Conservation (phyloP, 92 coral and sea anemone species). For the Umimayanthus chanpuru region DNA sequence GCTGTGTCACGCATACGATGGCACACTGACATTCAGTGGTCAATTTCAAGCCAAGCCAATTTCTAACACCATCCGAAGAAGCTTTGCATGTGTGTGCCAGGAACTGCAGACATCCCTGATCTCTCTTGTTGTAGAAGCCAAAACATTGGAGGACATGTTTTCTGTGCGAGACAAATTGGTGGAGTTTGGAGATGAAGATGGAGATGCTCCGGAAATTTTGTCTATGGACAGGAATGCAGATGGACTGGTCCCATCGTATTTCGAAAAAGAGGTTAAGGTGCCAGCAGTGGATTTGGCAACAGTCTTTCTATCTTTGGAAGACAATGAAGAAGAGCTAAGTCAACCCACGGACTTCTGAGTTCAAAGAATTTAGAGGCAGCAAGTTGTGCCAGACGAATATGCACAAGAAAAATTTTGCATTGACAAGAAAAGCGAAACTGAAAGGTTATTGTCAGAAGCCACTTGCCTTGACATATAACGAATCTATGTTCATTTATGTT, state of each 20-base stretch:
- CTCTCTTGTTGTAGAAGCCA: conserved; percentile 35
- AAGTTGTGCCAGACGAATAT: neutral
- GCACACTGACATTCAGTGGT: neutral
- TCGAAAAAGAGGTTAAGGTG: conserved; percentile 4
- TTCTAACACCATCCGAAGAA: neutral
- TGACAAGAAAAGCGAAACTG: conserved; percentile 11
- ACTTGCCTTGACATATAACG: too few relatives aligned
- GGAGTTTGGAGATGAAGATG: conserved; percentile 32
- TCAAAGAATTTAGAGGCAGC: conserved; percentile 2
- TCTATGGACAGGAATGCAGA: conserved; percentile 7
- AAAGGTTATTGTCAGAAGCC: neutral
- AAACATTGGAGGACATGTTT: conserved; percentile 11
- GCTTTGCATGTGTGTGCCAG: neutral
- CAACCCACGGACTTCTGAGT: neutral
- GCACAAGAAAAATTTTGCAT: neutral
- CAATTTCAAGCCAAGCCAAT: neutral
- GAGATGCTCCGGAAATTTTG: conserved; percentile 14
- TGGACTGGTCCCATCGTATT: conserved; percentile 16
- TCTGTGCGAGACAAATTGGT: neutral
- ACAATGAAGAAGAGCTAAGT: conserved; percentile 6
- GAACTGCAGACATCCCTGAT: neutral
- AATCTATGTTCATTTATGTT: too few relatives aligned
- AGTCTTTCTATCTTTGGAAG: neutral
- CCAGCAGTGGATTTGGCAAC: conserved; percentile 28
- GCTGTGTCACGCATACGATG: conserved; percentile 35